Evolutionary conservation across 2,888 invertebrate species (phyloP).

Genomic region (Rhamnusium bicolor): DNA sequence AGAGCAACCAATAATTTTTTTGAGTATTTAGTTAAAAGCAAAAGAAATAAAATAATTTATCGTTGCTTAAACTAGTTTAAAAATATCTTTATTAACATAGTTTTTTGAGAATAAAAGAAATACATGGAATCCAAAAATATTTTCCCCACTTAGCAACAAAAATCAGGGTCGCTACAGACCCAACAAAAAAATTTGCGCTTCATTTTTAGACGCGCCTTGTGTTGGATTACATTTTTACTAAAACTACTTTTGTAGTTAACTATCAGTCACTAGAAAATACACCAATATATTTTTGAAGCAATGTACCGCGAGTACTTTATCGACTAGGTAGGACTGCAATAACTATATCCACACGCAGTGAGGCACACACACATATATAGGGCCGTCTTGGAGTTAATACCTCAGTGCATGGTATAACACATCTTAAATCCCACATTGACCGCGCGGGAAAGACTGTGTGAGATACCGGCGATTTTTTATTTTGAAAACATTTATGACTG

Average conservation of each 20-base stretch:
- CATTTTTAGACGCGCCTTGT: background rate
- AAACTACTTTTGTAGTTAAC: background rate
- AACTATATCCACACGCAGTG: conserved; percentile 60
- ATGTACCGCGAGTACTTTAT: conserved; percentile 50
- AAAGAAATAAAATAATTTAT: too few species aligned
- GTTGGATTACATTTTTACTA: background rate
- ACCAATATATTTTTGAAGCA: conserved; percentile 10
- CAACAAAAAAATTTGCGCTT: background rate
- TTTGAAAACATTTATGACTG: conserved; percentile 42
- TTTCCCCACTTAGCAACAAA: too few species aligned
- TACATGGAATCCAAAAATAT: too few species aligned
- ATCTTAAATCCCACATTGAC: conserved; percentile 44
- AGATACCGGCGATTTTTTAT: conserved; percentile 42
- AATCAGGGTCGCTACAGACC: background rate
- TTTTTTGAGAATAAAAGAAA: too few species aligned
- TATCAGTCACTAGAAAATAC: background rate
- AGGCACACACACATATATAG: conserved; percentile 63
- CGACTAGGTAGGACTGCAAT: conserved; percentile 58
- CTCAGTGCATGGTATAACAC: conserved; percentile 62
- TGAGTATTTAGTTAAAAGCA: too few species aligned
- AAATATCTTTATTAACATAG: too few species aligned
- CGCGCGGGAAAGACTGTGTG: conserved; percentile 37
- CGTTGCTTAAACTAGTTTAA: too few species aligned
- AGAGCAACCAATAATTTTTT: too few species aligned
- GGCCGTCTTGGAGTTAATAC: conserved; percentile 60